Percentiles rank a stretch among this genome's conserved stretches.
phyloP scores from a whole-genome alignment of 1,140 invertebrate genomes.

The Eriocheir sinensis region DNA sequence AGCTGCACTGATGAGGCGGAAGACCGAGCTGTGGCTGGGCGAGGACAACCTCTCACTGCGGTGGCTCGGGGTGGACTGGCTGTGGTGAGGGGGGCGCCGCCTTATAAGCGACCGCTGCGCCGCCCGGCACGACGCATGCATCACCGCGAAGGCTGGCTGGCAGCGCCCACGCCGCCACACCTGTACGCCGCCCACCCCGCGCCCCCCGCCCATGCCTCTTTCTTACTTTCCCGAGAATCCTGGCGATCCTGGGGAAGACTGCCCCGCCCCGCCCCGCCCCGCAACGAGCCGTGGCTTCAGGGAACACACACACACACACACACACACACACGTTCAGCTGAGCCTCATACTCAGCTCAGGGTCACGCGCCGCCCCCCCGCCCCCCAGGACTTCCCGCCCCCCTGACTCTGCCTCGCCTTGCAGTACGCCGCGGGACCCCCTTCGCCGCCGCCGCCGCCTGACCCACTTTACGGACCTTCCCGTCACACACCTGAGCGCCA shows the following conservation, averaged over 20 bases:
- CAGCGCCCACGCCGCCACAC: background rate
- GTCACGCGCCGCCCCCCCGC: background rate
- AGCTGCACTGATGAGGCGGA: constrained; percentile 33
- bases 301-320: background rate
- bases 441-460: background rate
- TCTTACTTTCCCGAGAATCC: constrained; percentile 1
- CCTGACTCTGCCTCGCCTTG: background rate
- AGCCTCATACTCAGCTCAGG: too few relatives aligned
- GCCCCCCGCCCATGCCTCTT: background rate
- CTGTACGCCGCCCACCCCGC: background rate
- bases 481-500: background rate
- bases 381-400: background rate
- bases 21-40: background rate
- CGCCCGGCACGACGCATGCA: constrained; percentile 53
- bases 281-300: background rate
- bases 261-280: background rate
- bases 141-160: constrained; percentile 12
- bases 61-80: constrained; percentile 51
- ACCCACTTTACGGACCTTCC: background rate
- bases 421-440: background rate
- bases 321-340: background rate
- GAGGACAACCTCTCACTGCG: constrained; percentile 32
- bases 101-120: constrained; percentile 57
- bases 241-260: background rate
- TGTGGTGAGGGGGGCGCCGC: background rate